These are phyloP conservation scores for Drosophila sucinea DNA, from an alignment of 1,140 invertebrate species.

Conservation along the genomic window DNA sequence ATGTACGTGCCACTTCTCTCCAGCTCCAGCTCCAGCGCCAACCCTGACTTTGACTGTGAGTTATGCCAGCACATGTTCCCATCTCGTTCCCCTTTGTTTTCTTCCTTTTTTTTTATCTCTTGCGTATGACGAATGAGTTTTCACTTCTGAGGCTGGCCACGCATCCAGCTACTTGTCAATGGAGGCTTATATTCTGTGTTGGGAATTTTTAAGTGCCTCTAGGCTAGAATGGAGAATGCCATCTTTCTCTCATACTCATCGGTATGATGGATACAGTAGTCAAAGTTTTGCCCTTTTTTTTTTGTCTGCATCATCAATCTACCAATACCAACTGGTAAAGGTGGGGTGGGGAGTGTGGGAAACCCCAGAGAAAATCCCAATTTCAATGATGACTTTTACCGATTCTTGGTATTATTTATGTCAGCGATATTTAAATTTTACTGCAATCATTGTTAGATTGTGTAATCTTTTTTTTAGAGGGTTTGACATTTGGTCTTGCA, in stretches of 20 bases:
- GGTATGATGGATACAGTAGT: not conserved
- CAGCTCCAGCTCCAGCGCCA: too few relatives aligned
- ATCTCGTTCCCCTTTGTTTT: not conserved
- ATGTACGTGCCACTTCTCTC: constrained; percentile 55
- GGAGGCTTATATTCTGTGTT: constrained; percentile 57
- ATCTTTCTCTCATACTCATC: not conserved
- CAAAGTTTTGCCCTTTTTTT: not conserved
- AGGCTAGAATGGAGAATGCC: constrained; percentile 16
- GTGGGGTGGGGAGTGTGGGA: too few relatives aligned
- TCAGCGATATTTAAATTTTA: too few relatives aligned
- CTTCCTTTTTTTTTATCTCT: not conserved
- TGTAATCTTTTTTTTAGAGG: too few relatives aligned
- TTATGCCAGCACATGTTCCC: not conserved
- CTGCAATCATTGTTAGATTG: too few relatives aligned
- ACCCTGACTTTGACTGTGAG: constrained; percentile 1
- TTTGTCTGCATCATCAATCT: not conserved
- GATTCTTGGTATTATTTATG: not conserved
- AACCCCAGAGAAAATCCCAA: not conserved
- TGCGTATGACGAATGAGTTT: constrained; percentile 72
- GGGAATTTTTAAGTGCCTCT: constrained; percentile 67
- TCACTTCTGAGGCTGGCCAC: constrained; percentile 62
- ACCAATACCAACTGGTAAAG: not conserved
- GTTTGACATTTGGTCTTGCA: too few relatives aligned
- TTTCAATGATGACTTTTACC: not conserved
- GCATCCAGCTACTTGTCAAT: constrained; percentile 67